Percentiles rank a stretch among this genome's conserved stretches.
phyloP scores from a whole-genome alignment of 2,113 vertebrate genomes.

The Atractosteus spatula region DNA sequence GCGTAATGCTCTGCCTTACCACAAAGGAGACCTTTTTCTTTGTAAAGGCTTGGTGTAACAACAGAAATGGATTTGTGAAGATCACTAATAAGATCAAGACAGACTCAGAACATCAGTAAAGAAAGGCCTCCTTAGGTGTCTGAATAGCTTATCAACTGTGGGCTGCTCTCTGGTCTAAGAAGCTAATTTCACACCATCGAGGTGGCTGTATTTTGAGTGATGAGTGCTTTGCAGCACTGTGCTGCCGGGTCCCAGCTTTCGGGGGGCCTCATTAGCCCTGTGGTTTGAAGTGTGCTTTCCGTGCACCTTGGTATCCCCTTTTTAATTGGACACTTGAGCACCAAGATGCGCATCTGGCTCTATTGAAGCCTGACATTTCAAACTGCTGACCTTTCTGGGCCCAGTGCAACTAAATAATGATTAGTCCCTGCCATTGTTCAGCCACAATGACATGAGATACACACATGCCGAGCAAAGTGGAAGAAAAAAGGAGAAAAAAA shows the following conservation, averaged over 20 bases:
- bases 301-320: constrained; percentile 69
- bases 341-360: constrained; percentile 78
- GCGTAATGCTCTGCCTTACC: constrained; percentile 35
- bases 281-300: constrained; percentile 60
- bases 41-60: background rate
- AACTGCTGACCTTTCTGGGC: constrained; percentile 97
- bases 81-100: constrained; percentile 51
- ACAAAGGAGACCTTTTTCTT: constrained; percentile 41
- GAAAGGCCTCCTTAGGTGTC: constrained; percentile 11
- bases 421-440: constrained; percentile 89
- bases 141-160: background rate
- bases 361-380: constrained; percentile 99
- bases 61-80: background rate
- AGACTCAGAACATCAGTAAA: constrained; percentile 13
- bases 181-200: background rate
- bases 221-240: constrained; percentile 26
- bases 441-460: constrained; percentile 68
- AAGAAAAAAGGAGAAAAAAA: constrained; percentile 31
- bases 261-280: constrained; percentile 56
- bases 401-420: constrained; percentile 93
- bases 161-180: background rate
- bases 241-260: constrained; percentile 39
- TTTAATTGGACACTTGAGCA: constrained; percentile 94
- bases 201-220: background rate
- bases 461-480: constrained; percentile 67